Conservation (phyloP, 2,797 vertebrate genomes). For the Coilia nasus region DNA sequence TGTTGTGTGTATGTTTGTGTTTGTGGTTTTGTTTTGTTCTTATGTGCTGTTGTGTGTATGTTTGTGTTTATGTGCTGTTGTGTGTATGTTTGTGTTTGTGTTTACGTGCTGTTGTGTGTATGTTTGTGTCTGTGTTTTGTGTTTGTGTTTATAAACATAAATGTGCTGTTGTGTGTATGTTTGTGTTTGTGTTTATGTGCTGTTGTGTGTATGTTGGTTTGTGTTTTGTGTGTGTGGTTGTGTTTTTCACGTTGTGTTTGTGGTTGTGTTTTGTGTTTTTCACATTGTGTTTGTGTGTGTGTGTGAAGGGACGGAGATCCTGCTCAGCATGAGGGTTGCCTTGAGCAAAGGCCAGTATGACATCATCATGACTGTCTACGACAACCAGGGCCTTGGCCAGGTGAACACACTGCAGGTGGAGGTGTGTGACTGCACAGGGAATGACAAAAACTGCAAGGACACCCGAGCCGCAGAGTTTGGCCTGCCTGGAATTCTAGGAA, state of each 20-base stretch:
- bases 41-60: too few relatives aligned
- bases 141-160: too few relatives aligned
- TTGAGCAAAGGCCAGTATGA: constrained; percentile 4
- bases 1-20: too few relatives aligned
- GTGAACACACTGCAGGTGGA: not conserved
- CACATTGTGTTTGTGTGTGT: not conserved
- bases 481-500: constrained; percentile 20
- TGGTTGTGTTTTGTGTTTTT: too few relatives aligned
- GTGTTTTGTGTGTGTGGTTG: too few relatives aligned
- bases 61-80: not conserved
- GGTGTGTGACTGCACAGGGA: constrained; percentile 32
- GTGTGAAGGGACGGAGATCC: not conserved
- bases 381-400: constrained; percentile 23
- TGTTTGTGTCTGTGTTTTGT: too few relatives aligned
- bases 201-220: too few relatives aligned
- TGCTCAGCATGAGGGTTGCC: not conserved
- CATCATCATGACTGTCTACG: constrained; percentile 17
- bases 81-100: not conserved
- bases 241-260: too few relatives aligned
- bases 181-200: too few relatives aligned
- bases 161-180: too few relatives aligned
- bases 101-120: too few relatives aligned
- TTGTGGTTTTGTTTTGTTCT: too few relatives aligned
- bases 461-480: not conserved
- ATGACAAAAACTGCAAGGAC: not conserved